Evolutionary conservation across 2,113 vertebrate genomes (phyloP).

Genomic region (Nicator chloris): DNA sequence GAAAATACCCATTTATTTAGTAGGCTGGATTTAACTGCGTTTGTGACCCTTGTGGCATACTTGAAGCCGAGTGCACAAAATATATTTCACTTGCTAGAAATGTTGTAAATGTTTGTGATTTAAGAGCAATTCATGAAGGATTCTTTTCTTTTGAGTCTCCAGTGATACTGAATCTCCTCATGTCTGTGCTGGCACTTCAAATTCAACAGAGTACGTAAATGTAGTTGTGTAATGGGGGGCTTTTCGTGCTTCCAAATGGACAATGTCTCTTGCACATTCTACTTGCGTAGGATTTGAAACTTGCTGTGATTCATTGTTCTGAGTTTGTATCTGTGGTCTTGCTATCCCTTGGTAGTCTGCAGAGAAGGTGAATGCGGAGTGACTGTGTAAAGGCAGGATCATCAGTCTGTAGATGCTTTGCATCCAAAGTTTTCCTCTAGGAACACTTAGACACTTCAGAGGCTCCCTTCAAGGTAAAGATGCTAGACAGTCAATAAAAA

Average conservation of each 20-base stretch:
- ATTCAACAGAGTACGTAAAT: not conserved
- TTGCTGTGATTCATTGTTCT: accelerated
- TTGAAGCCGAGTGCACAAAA: not conserved
- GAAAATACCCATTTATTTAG: not conserved
- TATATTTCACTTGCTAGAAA: not conserved
- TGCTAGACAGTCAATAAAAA: not conserved
- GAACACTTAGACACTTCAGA: not conserved
- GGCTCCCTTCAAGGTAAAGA: not conserved
- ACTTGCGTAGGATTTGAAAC: not conserved
- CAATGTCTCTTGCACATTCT: not conserved
- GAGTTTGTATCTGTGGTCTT: not conserved
- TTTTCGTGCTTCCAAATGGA: not conserved
- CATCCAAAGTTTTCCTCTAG: not conserved
- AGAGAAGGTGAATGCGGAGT: accelerated
- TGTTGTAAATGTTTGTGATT: not conserved
- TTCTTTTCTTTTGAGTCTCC: not conserved
- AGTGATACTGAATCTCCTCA: not conserved
- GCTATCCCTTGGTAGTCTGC: accelerated
- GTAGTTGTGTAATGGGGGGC: not conserved
- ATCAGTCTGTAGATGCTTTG: not conserved
- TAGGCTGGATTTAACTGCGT: not conserved
- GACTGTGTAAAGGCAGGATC: not conserved
- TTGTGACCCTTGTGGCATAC: not conserved
- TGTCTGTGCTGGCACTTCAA: not conserved
- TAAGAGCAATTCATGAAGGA: not conserved